These are phyloP conservation scores for Scaptomyza caliginosa DNA, from an alignment of 2,888 invertebrate genomes.

Conservation along the genomic window DNA sequence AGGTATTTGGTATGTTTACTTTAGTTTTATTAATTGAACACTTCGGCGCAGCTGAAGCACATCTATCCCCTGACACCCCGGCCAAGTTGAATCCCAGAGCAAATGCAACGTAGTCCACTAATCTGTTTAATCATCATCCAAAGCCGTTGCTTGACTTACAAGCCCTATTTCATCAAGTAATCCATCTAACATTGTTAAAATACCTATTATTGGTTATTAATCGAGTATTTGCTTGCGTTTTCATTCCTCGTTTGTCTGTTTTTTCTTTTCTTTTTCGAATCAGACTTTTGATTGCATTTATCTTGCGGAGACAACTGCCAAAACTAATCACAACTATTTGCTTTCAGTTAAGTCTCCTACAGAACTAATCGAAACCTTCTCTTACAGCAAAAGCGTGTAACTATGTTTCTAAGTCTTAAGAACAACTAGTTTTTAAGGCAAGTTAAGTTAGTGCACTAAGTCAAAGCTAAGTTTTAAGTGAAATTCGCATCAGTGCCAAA, in stretches of 20 bases:
- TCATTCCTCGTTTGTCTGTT: constrained; percentile 9
- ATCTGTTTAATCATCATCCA: background rate
- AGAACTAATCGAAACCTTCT: constrained; percentile 62
- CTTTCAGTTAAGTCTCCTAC: constrained; percentile 64
- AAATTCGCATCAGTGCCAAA: constrained; percentile 60
- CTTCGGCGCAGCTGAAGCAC: constrained; percentile 63
- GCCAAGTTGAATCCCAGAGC: constrained; percentile 19
- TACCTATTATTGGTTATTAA: no score
- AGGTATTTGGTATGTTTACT: constrained; percentile 50
- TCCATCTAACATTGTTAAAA: no score
- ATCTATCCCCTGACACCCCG: constrained; percentile 1
- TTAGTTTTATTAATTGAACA: constrained; percentile 52
- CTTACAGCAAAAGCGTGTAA: constrained; percentile 75
- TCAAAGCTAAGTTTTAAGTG: constrained; percentile 52
- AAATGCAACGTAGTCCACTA: background rate
- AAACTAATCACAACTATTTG: constrained; percentile 45
- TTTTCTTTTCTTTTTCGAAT: constrained; percentile 1
- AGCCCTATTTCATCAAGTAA: background rate
- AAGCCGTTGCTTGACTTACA: background rate
- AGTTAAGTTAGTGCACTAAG: constrained; percentile 62
- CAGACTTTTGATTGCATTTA: constrained; percentile 15
- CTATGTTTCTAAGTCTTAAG: constrained; percentile 65
- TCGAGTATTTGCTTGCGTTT: background rate
- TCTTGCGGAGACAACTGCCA: constrained; percentile 20
- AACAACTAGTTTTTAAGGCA: constrained; percentile 32